A percentile compares a stretch with the other conserved stretches of the same genome.
phyloP scores from a whole-genome alignment of 1,140 invertebrate genomes.

The Ruditapes philippinarum region DNA sequence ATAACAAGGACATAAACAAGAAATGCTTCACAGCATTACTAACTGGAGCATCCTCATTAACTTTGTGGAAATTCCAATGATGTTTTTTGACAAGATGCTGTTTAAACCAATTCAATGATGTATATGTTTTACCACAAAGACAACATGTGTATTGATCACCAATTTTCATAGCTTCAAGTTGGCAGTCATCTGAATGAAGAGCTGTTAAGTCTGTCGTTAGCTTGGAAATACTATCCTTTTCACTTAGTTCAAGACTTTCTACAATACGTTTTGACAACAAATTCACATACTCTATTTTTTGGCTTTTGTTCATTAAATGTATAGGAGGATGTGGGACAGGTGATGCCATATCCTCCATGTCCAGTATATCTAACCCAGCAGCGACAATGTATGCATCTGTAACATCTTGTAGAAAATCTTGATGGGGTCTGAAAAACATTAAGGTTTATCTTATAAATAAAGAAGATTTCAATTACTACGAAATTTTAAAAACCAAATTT shows the following conservation, averaged over 20 bases:
- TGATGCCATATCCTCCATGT: not conserved
- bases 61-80: no score
- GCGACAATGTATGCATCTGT: slow-evolving; percentile 15
- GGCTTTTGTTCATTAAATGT: not conserved
- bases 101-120: slow-evolving; percentile 27
- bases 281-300: not conserved
- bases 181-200: not conserved
- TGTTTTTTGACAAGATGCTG: not conserved
- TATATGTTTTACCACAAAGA: slow-evolving; percentile 43
- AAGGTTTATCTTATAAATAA: no score
- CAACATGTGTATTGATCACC: slow-evolving; percentile 16
- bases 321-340: not conserved
- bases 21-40: no score
- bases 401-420: slow-evolving; percentile 29
- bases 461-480: no score
- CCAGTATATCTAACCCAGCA: not conserved
- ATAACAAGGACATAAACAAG: no score
- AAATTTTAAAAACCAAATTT: no score
- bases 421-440: slow-evolving; percentile 22
- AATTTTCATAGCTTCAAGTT: slow-evolving; percentile 53
- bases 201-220: not conserved
- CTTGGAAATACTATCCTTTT: not conserved
- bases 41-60: no score
- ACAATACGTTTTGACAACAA: not conserved
- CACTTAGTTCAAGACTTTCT: not conserved